These are phyloP conservation scores for Dicerorhinus sumatrensis DNA, from an alignment of 2,113 vertebrate species.

Conservation along the genomic window DNA sequence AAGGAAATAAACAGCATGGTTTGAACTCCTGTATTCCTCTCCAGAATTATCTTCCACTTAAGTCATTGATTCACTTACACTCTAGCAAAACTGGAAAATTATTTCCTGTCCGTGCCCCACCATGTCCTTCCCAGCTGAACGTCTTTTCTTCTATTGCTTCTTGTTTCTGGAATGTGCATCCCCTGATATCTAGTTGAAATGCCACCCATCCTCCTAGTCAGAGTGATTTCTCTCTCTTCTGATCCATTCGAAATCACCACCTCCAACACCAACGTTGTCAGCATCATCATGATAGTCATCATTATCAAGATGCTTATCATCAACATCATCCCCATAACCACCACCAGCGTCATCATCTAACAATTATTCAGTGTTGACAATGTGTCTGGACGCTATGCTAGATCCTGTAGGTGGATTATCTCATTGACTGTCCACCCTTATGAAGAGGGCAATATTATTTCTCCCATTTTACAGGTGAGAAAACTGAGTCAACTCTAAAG, in stretches of 20 bases:
- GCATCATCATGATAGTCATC: too few relatives aligned
- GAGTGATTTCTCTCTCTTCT: neutral
- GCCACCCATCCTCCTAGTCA: neutral
- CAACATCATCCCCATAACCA: neutral
- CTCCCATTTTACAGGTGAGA: neutral
- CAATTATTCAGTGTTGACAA: rapidly evolving
- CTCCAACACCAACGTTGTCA: neutral
- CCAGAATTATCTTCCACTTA: neutral
- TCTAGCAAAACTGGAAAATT: neutral
- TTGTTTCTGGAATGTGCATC: neutral
- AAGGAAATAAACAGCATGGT: too few relatives aligned
- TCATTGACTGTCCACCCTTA: neutral
- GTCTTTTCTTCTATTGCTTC: neutral
- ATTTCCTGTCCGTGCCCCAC: too few relatives aligned
- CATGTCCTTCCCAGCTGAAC: rapidly evolving
- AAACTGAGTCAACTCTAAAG: neutral
- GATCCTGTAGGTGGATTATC: neutral
- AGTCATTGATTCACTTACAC: neutral
- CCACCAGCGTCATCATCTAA: neutral
- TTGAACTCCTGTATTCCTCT: neutral
- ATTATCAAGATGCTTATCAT: neutral
- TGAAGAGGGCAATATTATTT: neutral
- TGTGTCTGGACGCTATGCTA: rapidly evolving
- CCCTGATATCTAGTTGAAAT: neutral
- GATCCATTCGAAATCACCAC: neutral